Evolutionary conservation across 2,797 vertebrate species (phyloP).

Genomic region (Semotilus atromaculatus): DNA sequence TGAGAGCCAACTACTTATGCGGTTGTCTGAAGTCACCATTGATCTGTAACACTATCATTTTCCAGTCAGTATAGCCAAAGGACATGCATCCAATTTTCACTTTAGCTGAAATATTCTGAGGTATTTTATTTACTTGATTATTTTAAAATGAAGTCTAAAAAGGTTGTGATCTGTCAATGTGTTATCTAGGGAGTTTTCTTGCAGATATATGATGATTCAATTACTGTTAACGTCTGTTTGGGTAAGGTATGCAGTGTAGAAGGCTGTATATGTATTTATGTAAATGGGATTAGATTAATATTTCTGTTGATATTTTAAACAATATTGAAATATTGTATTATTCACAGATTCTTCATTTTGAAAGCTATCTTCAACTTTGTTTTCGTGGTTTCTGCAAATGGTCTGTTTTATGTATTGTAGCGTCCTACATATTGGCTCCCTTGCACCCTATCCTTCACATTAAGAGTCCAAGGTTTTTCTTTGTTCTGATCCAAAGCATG

Average conservation of each 20-base stretch:
- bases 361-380: too few relatives aligned
- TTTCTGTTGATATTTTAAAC: not conserved
- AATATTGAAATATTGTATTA: not conserved
- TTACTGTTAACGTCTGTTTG: not conserved
- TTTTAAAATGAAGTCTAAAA: not conserved
- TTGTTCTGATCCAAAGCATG: not conserved
- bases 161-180: not conserved
- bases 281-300: not conserved
- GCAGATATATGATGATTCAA: not conserved
- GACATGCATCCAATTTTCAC: not conserved
- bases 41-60: not conserved
- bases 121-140: not conserved
- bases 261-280: not conserved
- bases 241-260: not conserved
- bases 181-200: not conserved
- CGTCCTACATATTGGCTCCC: not conserved
- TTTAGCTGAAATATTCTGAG: not conserved
- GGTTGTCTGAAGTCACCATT: slow-evolving; percentile 20
- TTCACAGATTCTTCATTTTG: not conserved
- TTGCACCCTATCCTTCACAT: not conserved
- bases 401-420: not conserved
- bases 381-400: too few relatives aligned
- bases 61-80: not conserved
- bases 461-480: slow-evolving; percentile 4
- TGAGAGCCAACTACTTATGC: not conserved